phyloP scores from a whole-genome alignment of 2,888 invertebrate genomes.

The Tetanocera ferruginea region DNA sequence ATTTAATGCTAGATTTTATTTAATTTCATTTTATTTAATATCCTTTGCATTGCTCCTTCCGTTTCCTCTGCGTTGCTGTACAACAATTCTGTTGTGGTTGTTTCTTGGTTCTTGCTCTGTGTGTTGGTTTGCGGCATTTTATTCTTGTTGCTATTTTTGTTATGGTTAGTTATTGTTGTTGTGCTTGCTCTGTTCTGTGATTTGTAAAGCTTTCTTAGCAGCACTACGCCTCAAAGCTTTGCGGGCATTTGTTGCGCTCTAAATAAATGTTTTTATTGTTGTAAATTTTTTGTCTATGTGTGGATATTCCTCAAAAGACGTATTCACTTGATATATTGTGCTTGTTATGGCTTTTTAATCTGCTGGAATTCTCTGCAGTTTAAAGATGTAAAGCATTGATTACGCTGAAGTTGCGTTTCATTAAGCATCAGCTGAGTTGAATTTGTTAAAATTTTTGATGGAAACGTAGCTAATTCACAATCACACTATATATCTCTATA shows the following conservation, averaged over 20 bases:
- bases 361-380: background rate
- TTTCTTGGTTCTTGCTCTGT: constrained; percentile 14
- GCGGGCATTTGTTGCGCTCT: constrained; percentile 2
- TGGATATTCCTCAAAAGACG: background rate
- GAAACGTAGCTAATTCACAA: no score
- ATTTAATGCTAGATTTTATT: constrained; percentile 57
- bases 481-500: no score
- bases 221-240: background rate
- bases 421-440: no score
- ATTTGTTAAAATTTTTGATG: no score
- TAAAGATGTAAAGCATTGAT: no score
- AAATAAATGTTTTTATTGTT: background rate
- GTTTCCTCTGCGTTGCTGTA: background rate
- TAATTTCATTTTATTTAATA: constrained; percentile 63
- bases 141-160: constrained; percentile 29
- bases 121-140: constrained; percentile 22
- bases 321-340: background rate
- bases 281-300: background rate
- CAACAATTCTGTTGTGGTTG: background rate
- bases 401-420: no score
- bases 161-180: background rate
- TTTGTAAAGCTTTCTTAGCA: constrained; percentile 15
- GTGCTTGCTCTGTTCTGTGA: constrained; percentile 11
- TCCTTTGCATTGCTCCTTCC: constrained; percentile 47
- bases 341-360: background rate